These are phyloP conservation scores for Drepana falcataria DNA, from an alignment of 2,888 invertebrate species.

Conservation along the genomic window DNA sequence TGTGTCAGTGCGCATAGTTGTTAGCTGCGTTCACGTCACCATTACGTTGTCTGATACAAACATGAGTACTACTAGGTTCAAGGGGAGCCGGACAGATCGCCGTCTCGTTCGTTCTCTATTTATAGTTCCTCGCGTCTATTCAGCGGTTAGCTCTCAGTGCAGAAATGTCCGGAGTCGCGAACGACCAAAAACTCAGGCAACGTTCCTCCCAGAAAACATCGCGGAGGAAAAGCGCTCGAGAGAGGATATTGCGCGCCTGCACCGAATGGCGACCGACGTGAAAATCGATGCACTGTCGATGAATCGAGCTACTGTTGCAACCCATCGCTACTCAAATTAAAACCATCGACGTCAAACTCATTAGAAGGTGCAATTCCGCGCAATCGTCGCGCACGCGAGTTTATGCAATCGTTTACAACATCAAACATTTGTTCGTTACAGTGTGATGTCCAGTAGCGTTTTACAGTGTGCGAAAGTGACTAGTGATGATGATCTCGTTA, in stretches of 20 bases:
- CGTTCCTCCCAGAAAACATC: slow-evolving; percentile 41
- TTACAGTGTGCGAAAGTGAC: slow-evolving; percentile 51
- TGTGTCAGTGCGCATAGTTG: slow-evolving; percentile 73
- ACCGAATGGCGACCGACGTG: slow-evolving; percentile 23
- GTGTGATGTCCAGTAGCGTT: slow-evolving; percentile 57
- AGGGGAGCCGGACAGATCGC: slow-evolving; percentile 73
- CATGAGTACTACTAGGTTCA: slow-evolving; percentile 68
- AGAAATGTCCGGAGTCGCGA: slow-evolving; percentile 73
- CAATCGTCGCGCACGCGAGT: slow-evolving; percentile 50
- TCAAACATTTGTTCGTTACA: slow-evolving; percentile 38
- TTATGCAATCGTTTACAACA: slow-evolving; percentile 65
- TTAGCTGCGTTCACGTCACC: slow-evolving; percentile 57
- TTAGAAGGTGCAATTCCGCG: slow-evolving; percentile 58
- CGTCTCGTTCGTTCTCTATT: slow-evolving; percentile 73
- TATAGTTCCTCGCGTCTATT: slow-evolving; percentile 71
- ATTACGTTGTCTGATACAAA: slow-evolving; percentile 59
- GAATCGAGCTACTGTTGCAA: slow-evolving; percentile 13
- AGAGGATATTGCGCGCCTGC: slow-evolving; percentile 33
- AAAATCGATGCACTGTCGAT: slow-evolving; percentile 24
- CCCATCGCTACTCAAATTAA: slow-evolving; percentile 39
- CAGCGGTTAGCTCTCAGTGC: slow-evolving; percentile 70
- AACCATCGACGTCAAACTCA: slow-evolving; percentile 47
- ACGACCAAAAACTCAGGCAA: slow-evolving; percentile 52
- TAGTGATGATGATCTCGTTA: slow-evolving; percentile 29
- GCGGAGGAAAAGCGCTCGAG: slow-evolving; percentile 33